These are phyloP conservation scores for Halictus ligatus DNA, from an alignment of 2,888 invertebrate genomes.

Conservation along the genomic window DNA sequence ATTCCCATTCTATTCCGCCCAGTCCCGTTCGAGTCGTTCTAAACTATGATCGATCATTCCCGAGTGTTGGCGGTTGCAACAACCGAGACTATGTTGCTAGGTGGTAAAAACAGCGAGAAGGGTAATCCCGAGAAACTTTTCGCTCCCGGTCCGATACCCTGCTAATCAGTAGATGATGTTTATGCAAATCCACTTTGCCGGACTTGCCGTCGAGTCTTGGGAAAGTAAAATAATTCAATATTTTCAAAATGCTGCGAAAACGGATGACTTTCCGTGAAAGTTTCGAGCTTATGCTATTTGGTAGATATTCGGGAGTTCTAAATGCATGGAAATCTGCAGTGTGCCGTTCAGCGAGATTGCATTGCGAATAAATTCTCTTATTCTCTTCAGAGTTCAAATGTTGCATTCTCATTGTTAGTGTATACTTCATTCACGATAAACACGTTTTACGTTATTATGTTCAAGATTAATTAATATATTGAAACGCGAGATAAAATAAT, in stretches of 20 bases:
- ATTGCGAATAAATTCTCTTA: too few species aligned
- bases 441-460: too few species aligned
- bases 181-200: neutral
- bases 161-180: neutral
- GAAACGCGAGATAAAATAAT: too few species aligned
- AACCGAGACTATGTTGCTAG: neutral
- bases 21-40: neutral
- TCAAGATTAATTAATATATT: too few species aligned
- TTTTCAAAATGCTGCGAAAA: neutral
- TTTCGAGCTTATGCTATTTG: neutral
- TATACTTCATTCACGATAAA: too few species aligned
- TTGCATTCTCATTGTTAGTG: too few species aligned
- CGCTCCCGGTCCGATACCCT: neutral
- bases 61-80: neutral
- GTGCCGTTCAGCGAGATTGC: neutral
- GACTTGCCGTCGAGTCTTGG: neutral
- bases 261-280: neutral
- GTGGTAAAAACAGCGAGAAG: neutral
- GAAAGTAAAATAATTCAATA: neutral
- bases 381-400: neutral
- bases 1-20: slow-evolving; percentile 17
- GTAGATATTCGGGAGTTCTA: neutral
- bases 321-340: neutral
- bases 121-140: neutral
- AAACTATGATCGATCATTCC: slow-evolving; percentile 24